Percentiles rank a stretch among this genome's conserved stretches.
These are phyloP conservation scores for Babyrousa celebensis DNA, from an alignment of 2,797 vertebrate genomes.

Conservation along the genomic window DNA sequence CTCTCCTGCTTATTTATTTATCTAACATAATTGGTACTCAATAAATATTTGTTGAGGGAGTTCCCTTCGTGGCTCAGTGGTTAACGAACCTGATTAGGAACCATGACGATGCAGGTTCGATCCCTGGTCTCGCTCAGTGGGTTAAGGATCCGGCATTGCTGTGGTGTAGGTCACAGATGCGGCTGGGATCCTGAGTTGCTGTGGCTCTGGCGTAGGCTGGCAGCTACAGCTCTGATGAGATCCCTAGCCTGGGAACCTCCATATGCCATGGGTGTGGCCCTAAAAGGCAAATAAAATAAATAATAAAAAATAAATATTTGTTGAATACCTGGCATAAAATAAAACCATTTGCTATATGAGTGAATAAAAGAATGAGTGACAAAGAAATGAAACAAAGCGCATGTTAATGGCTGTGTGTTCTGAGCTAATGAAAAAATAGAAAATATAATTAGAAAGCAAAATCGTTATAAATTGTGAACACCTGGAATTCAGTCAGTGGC, in stretches of 20 bases:
- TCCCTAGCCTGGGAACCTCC: too few relatives aligned
- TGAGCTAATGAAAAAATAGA: constrained; percentile 64
- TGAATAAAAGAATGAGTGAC: constrained; percentile 24
- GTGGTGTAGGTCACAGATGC: too few relatives aligned
- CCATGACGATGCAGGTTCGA: too few relatives aligned
- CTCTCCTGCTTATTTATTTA: constrained; percentile 28
- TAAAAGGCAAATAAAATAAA: too few relatives aligned
- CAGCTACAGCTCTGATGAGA: too few relatives aligned
- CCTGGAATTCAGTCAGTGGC: constrained; percentile 2
- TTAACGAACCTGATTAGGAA: too few relatives aligned
- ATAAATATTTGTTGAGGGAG: constrained; percentile 39
- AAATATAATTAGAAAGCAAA: constrained; percentile 48
- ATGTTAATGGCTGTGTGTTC: neutral
- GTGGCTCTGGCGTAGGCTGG: too few relatives aligned
- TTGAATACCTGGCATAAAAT: constrained; percentile 40
- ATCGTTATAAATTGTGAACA: constrained; percentile 47
- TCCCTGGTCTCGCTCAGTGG: too few relatives aligned
- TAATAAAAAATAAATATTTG: constrained; percentile 28
- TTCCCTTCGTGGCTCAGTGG: too few relatives aligned
- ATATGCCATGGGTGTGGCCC: too few relatives aligned
- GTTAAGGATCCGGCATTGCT: too few relatives aligned
- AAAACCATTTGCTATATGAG: constrained; percentile 45
- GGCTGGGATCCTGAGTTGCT: too few relatives aligned
- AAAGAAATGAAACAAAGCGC: constrained; percentile 43
- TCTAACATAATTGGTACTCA: constrained; percentile 21